Percentiles rank a stretch among this genome's conserved stretches.
Evolutionary conservation across 2,888 invertebrate genomes (phyloP).

Genomic region (Brachyopa scutellaris): DNA sequence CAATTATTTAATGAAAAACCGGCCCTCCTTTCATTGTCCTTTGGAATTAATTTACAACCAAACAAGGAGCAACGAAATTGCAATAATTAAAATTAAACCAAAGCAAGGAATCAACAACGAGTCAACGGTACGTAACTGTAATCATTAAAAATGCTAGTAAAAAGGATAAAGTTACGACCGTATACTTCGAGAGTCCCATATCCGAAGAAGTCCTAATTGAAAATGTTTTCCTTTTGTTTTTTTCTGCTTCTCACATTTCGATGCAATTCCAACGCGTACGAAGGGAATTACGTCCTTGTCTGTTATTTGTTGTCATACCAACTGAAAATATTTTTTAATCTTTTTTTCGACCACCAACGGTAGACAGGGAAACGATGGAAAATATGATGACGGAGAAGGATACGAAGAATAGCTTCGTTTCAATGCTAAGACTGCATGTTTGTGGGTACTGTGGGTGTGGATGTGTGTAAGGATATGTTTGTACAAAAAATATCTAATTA

Average conservation of each 20-base stretch:
- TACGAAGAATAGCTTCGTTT: slow-evolving; percentile 9
- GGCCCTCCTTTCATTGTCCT: too few relatives aligned
- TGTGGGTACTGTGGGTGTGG: too few relatives aligned
- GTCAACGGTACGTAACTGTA: slow-evolving; percentile 13
- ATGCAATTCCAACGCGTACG: slow-evolving; percentile 24
- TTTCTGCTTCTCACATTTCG: too few relatives aligned
- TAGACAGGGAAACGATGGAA: not conserved
- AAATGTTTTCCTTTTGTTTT: slow-evolving; percentile 37
- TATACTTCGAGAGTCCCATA: not conserved
- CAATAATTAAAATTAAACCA: slow-evolving; percentile 28
- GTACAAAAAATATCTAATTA: slow-evolving; percentile 10
- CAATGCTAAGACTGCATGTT: too few relatives aligned
- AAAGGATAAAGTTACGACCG: not conserved
- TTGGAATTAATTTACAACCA: too few relatives aligned
- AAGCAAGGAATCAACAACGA: not conserved
- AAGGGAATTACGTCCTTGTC: slow-evolving; percentile 14
- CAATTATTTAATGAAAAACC: too few relatives aligned
- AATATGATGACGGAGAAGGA: slow-evolving; percentile 12
- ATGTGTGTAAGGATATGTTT: not conserved
- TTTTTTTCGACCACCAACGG: not conserved
- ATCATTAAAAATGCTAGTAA: slow-evolving; percentile 15
- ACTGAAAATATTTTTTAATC: not conserved
- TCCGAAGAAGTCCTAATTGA: slow-evolving; percentile 30
- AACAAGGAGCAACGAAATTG: slow-evolving; percentile 5
- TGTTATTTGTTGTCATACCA: slow-evolving; percentile 28